These are phyloP conservation scores for Intellagama lesueurii DNA, from an alignment of 2,797 vertebrate species.

Conservation along the genomic window DNA sequence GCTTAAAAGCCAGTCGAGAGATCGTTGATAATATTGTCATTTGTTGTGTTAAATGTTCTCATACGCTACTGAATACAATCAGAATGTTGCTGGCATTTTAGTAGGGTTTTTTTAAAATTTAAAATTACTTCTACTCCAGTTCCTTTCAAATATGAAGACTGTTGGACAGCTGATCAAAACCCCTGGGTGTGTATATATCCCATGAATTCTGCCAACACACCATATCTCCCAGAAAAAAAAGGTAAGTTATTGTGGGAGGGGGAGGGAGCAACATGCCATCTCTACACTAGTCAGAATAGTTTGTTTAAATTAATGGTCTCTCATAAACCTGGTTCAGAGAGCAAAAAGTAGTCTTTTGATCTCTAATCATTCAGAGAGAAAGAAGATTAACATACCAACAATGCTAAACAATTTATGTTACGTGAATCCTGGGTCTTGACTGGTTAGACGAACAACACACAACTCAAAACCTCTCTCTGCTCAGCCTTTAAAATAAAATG, in stretches of 20 bases:
- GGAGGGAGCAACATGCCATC: neutral
- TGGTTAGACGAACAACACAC: neutral
- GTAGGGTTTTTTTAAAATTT: neutral
- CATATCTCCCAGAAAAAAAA: neutral
- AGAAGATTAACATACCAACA: neutral
- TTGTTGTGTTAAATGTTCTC: too few relatives aligned
- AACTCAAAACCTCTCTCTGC: slow-evolving; percentile 1
- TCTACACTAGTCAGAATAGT: neutral
- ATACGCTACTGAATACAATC: neutral
- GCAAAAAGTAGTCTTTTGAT: neutral
- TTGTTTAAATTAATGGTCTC: neutral
- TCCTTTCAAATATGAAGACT: too few relatives aligned
- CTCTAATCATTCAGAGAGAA: slow-evolving; percentile 19
- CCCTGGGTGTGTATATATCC: neutral
- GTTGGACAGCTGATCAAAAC: neutral
- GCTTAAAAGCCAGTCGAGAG: neutral
- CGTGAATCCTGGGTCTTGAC: neutral
- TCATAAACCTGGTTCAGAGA: neutral
- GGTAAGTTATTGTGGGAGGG: neutral
- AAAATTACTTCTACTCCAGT: neutral
- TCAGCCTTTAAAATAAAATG: neutral
- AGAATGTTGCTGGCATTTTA: neutral
- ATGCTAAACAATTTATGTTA: neutral
- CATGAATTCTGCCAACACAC: slow-evolving; percentile 47
- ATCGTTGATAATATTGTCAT: neutral